Evolutionary conservation across 2,797 vertebrate genomes (phyloP), one percentile per base, ranked within the genome.

Genomic region (Microctenopoma steveboyesi): DNA sequence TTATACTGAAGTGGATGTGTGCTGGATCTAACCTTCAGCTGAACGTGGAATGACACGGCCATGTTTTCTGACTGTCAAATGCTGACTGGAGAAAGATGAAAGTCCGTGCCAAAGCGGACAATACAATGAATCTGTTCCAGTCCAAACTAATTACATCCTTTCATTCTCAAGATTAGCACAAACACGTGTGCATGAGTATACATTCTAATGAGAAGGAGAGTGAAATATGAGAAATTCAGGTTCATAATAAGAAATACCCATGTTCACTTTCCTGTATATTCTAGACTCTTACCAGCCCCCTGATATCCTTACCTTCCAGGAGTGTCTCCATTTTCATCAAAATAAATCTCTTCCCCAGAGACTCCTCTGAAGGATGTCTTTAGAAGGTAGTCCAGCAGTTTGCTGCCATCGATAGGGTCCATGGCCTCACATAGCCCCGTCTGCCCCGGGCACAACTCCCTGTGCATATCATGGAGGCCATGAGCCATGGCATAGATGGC

Each of bases 401-500:
- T 97, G 84, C 96, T 98, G 78, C 98, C 98, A 0, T 99, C 98
- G 2, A 99, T 96, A 39, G 98, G 98, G 69, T 96, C 96, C 98
- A 99, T 99, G 57, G 97, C 97, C 27, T 96, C 95, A 11, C 98
- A 99, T 25, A 99, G 94, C 15, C 98, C 98, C n/a, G 94, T 78
- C 0, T 96, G 90, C 14, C 93, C 93, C 0, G 95, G 95, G 72
- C 98, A 99, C 70, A 99, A 74, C 30, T 94, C 94, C 2, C 88
- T 89, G 84, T 99, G 97, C 98, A 99, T 98, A 59, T 95, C 96
- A 74, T 99, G 97, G 6, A 99, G 95, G 0, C 98, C 98, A 0
- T 99, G 95, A 3, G 98, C 98, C 98, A 99, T 99, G 55, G 98
- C 96, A 0, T 98, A 99, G 91, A 99, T 98, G 75, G 98, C 98